A percentile compares a stretch with the other conserved stretches of the same genome.
Evolutionary conservation across 2,797 vertebrate species (phyloP).

Genomic region (Tadarida brasiliensis): DNA sequence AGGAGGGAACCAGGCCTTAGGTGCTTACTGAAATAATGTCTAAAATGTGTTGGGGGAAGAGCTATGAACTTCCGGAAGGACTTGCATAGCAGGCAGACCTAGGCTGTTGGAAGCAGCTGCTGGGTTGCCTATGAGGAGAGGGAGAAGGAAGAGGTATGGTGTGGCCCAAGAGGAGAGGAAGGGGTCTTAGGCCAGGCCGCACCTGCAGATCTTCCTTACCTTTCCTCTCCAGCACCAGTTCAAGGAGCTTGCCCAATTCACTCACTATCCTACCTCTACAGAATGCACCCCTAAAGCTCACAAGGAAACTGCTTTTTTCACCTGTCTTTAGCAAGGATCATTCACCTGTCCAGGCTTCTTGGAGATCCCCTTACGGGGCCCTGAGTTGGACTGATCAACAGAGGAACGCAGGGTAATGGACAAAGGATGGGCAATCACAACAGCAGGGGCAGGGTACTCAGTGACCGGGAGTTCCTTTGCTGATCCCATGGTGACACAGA

Average conservation of each 20-base stretch:
- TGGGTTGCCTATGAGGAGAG: not conserved
- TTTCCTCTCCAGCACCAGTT: not conserved
- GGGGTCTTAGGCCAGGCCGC: not conserved
- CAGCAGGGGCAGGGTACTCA: not conserved
- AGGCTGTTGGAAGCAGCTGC: not conserved
- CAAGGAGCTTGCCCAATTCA: not conserved
- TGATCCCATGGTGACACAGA: not conserved
- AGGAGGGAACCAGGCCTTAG: conserved; percentile 18
- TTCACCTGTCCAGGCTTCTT: not conserved
- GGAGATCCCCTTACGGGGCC: not conserved
- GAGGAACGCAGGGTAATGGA: not conserved
- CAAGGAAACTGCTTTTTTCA: not conserved
- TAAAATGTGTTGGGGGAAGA: not conserved
- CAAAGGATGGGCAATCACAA: not conserved
- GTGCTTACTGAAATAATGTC: not conserved
- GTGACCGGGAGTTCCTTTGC: not conserved
- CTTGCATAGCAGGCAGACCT: not conserved
- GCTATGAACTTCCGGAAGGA: not conserved
- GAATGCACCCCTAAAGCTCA: not conserved
- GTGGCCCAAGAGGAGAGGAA: not conserved
- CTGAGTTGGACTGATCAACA: not conserved
- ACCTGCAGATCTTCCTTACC: not conserved
- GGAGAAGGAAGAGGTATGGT: no score
- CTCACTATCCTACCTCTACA: not conserved
- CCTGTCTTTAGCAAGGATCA: not conserved